phyloP scores from a whole-genome alignment of 2,888 invertebrate species.

The Tanytarsus gracilentus region DNA sequence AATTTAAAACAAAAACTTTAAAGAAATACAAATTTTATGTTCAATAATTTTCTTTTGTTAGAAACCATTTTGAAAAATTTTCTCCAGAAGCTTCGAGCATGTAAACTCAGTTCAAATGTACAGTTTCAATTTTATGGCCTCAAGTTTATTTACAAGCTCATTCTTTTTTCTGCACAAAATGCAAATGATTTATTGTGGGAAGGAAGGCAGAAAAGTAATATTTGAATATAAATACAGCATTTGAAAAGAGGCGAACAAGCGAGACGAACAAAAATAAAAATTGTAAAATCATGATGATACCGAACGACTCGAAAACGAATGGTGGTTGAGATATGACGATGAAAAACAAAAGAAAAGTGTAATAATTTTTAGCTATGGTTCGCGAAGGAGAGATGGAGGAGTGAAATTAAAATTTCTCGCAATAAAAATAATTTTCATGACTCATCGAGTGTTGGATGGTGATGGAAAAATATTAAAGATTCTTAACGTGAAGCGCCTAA shows the following conservation, averaged over 20 bases:
- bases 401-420: neutral
- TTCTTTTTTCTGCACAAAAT: too few species aligned
- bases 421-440: constrained; percentile 16
- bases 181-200: constrained; percentile 23
- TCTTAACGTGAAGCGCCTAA: neutral
- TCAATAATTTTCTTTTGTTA: too few species aligned
- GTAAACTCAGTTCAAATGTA: too few species aligned
- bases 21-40: too few species aligned
- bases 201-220: neutral
- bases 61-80: too few species aligned
- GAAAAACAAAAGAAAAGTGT: neutral
- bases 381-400: neutral
- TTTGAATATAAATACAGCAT: constrained; percentile 16
- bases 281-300: neutral
- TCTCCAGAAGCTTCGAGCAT: too few species aligned
- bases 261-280: neutral
- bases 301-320: neutral
- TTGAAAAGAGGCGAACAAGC: neutral
- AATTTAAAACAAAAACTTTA: too few species aligned
- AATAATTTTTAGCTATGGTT: neutral
- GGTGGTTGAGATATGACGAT: neutral
- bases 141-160: too few species aligned
- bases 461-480: neutral
- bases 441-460: neutral
- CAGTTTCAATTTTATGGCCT: too few species aligned